phyloP scores from a whole-genome alignment of 2,797 vertebrate species.

The Phyllotis vaccarum region DNA sequence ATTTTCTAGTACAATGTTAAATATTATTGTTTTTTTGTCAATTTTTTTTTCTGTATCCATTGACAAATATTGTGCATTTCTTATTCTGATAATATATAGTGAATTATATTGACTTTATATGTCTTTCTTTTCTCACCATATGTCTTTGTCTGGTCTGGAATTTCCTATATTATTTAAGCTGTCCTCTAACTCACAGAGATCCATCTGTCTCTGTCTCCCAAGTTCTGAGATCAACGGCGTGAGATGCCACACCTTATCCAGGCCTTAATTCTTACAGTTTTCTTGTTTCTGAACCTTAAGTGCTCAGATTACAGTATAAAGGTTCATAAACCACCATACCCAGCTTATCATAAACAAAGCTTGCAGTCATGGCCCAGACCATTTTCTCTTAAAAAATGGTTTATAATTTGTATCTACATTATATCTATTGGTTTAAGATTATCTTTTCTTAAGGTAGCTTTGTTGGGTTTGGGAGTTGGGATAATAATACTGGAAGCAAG shows the following conservation, averaged over 20 bases:
- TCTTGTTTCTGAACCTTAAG: neutral
- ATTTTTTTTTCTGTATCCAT: neutral
- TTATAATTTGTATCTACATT: neutral
- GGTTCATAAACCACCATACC: neutral
- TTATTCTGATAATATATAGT: neutral
- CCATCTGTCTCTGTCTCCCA: neutral
- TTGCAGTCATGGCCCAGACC: neutral
- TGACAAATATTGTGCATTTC: neutral
- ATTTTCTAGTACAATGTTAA: neutral
- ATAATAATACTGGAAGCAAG: neutral
- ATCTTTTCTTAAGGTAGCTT: neutral
- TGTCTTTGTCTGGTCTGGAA: neutral
- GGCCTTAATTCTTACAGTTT: neutral
- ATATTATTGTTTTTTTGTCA: neutral
- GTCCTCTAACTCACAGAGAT: neutral
- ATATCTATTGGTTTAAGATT: neutral
- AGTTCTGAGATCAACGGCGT: neutral
- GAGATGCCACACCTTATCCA: neutral
- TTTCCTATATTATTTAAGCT: neutral
- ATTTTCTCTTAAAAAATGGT: neutral
- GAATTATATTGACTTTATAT: neutral
- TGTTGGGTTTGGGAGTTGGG: neutral
- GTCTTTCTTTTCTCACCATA: neutral
- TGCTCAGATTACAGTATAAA: neutral
- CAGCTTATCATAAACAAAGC: neutral